phyloP scores from a whole-genome alignment of 2,888 invertebrate genomes.

The Beris chalybata region DNA sequence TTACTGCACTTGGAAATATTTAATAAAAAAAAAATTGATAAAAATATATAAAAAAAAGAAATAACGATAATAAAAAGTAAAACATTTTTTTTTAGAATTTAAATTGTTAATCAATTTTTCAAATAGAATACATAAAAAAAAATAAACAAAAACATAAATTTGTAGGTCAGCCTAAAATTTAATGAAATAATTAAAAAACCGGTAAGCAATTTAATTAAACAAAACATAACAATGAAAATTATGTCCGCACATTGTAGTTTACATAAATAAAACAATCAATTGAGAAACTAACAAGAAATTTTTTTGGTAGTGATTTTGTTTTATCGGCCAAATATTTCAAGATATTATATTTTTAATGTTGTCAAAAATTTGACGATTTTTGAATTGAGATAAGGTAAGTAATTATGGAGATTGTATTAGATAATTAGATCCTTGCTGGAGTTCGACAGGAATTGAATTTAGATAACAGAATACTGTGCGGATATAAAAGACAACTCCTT shows the following conservation, averaged over 20 bases:
- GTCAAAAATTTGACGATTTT: no score
- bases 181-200: no score
- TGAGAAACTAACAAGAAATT: neutral
- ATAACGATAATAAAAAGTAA: neutral
- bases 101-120: neutral
- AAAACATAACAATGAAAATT: neutral
- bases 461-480: no score
- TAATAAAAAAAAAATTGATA: neutral
- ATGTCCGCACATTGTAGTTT: slow-evolving; percentile 16
- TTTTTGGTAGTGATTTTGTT: neutral
- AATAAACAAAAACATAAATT: slow-evolving; percentile 1
- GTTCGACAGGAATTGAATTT: no score
- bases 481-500: no score
- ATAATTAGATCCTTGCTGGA: no score
- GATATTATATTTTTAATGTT: no score
- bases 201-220: no score
- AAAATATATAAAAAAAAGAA: neutral
- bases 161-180: neutral
- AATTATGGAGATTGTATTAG: no score
- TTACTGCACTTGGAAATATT: neutral
- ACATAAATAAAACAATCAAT: slow-evolving; percentile 11
- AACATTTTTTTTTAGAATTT: neutral
- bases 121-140: neutral
- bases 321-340: no score
- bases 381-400: no score